Base-by-base conservation (phyloP, 2,113 vertebrate genomes). In the Mirza zaza region DNA sequence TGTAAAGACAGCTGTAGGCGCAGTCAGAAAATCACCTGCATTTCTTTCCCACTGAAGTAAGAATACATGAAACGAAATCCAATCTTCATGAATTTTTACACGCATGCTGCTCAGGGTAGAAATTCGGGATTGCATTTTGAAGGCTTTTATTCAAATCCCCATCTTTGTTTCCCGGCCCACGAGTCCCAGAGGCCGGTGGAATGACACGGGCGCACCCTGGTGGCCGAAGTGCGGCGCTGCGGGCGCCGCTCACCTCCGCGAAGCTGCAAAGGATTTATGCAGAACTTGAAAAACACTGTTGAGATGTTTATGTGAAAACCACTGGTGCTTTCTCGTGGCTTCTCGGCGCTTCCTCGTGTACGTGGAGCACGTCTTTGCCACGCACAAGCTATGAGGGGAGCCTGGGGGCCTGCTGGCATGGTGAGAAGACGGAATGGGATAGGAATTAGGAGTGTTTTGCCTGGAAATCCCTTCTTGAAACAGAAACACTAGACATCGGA, bases 11-110 rank as follows among this genome's bases (percentile, higher is more conserved):
- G 91, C 95, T 93, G 91, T 50, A 90, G 82, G 70, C 45, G 55
- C 84, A 55, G 91, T 82, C 77, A 71, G 86, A 89, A 95, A 94
- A 95, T 73, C 88, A 77, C 94, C 79, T 96, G 94, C 65, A 18
- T 94, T 95, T 96, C 95, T 97, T 90, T 45, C 93, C 93, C 59
- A 87, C 76, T 50, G 80, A 93, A 95, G 97, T 83, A 93, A 96
- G 96, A 97, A 95, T 96, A 97, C 96, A 97, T 89, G 95, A 95
- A 94, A 94, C 88, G 61, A 95, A 96, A 97, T 95, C 86, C 86
- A 91, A 71, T 89, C 97, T 90, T 97, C 96, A 90, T 97, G 96
- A 96, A 98, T 97, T 97, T 97, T 97, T 90, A 96, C 96, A 96
- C 39, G 87, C 97, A 86, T 70, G 96, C 95, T 96, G 97, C 96